Evolutionary conservation across 2,888 invertebrate genomes (phyloP).

Genomic region (Acleris cristana): DNA sequence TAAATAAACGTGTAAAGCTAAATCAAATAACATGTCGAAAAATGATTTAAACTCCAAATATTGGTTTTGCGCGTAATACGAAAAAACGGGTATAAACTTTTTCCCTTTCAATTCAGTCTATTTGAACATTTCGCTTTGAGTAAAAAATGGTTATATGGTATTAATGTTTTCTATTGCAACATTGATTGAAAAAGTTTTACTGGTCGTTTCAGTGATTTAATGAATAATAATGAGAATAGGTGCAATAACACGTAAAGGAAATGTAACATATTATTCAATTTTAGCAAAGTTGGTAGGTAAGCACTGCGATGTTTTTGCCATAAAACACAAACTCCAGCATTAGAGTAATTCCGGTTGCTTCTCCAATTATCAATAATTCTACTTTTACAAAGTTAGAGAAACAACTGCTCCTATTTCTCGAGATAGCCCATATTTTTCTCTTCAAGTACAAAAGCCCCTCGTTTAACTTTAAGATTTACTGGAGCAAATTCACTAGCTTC

Average conservation of each 20-base stretch:
- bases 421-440: constrained; percentile 17
- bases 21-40: constrained; percentile 19
- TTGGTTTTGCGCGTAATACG: constrained; percentile 13
- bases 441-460: constrained; percentile 46
- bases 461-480: constrained; percentile 59
- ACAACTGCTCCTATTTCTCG: constrained; percentile 8
- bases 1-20: constrained; percentile 15
- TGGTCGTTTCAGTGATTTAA: too few relatives aligned
- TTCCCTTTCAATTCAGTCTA: not conserved
- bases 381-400: not conserved
- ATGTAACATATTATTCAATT: too few relatives aligned
- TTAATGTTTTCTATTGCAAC: too few relatives aligned
- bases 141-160: too few relatives aligned
- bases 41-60: constrained; percentile 34
- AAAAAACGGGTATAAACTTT: not conserved
- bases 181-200: too few relatives aligned
- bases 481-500: constrained; percentile 44
- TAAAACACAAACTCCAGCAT: not conserved
- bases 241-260: too few relatives aligned
- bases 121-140: not conserved
- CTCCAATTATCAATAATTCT: not conserved
- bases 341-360: not conserved
- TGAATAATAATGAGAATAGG: too few relatives aligned
- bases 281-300: too few relatives aligned
- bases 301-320: too few relatives aligned